These are phyloP conservation scores for Lophura swinhoii DNA, from an alignment of 2,797 vertebrate species.

Conservation along the genomic window DNA sequence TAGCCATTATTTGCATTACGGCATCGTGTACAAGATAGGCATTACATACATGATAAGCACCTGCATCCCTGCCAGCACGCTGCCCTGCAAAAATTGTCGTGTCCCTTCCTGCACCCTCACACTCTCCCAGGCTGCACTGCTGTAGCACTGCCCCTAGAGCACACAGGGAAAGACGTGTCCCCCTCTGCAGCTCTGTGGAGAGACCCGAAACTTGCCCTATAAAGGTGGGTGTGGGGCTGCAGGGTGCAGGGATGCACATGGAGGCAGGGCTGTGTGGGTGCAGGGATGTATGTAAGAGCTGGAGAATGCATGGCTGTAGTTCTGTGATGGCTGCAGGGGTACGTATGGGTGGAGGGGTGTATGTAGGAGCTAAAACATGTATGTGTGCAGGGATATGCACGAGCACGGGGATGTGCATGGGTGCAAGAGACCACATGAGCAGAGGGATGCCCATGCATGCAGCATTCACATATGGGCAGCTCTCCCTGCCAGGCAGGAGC, in stretches of 20 bases:
- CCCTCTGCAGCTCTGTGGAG: neutral
- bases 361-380: neutral
- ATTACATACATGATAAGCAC: neutral
- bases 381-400: neutral
- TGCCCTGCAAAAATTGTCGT: neutral
- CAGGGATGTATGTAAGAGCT: rapidly evolving
- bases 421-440: too few relatives aligned
- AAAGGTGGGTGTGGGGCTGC: neutral
- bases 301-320: neutral
- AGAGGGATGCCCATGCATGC: neutral
- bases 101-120: neutral
- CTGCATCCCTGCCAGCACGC: neutral
- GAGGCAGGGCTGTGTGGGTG: rapidly evolving
- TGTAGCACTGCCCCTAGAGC: neutral
- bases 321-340: neutral
- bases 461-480: rapidly evolving
- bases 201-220: neutral
- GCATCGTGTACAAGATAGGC: too few relatives aligned
- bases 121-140: neutral
- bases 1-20: too few relatives aligned
- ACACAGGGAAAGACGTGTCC: neutral
- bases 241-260: neutral
- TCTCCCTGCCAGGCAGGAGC: neutral
- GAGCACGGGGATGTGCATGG: neutral
- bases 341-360: neutral